Conservation (phyloP, 1,140 invertebrate genomes). For the Triops longicaudatus region DNA sequence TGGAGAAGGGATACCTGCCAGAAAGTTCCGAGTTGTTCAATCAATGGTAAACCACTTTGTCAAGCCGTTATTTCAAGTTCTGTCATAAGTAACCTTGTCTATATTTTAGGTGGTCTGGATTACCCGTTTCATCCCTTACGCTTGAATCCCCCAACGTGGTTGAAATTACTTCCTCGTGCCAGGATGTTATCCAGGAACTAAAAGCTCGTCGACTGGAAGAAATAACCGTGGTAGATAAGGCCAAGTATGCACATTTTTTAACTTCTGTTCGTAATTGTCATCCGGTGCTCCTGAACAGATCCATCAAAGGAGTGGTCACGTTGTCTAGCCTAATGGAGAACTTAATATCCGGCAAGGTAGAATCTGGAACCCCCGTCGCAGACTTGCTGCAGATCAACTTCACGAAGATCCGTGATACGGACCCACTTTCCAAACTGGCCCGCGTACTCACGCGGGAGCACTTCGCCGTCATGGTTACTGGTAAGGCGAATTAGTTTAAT, state of each 20-base stretch:
- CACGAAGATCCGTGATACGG: neutral
- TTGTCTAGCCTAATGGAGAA: neutral
- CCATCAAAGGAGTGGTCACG: neutral
- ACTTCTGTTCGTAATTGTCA: neutral
- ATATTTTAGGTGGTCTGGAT: neutral
- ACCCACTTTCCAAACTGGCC: neutral
- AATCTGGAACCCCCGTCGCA: neutral
- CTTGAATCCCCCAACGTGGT: neutral
- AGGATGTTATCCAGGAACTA: neutral
- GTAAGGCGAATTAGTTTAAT: neutral
- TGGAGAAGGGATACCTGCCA: conserved; percentile 41
- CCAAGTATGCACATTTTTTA: neutral
- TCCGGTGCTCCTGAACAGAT: neutral
- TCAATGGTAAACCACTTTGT: neutral
- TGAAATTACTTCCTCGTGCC: neutral
- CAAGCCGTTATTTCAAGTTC: neutral
- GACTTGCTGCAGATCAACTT: neutral
- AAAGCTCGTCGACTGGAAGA: neutral
- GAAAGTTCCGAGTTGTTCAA: neutral
- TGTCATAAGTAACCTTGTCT: neutral
- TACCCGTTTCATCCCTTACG: neutral
- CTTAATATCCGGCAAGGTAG: neutral
- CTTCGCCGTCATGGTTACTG: neutral
- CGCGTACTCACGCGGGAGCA: neutral
- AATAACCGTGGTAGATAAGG: neutral